Conservation (phyloP, 53 echinoderm and acorn worm genomes). For the Echinarachnius parma region DNA sequence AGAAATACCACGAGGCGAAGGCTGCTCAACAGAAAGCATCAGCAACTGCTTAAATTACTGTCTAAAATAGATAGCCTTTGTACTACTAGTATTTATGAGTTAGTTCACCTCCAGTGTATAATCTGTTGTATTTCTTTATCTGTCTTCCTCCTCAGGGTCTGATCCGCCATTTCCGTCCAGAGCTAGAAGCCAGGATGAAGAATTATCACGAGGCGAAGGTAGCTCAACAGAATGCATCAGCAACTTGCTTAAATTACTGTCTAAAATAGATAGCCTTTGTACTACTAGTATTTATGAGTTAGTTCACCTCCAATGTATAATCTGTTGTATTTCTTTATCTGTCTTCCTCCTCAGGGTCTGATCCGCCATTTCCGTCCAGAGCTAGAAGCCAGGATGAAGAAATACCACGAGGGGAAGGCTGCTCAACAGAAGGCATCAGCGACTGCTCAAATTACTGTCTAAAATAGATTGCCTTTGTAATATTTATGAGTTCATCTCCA, state of each 20-base stretch:
- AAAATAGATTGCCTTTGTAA: too few relatives aligned
- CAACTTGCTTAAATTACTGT: too few relatives aligned
- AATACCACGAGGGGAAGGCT: conserved; percentile 75
- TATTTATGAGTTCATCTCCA: too few relatives aligned
- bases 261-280: too few relatives aligned
- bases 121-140: neutral
- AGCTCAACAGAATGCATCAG: conserved; percentile 52
- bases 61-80: too few relatives aligned
- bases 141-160: conserved; percentile 64
- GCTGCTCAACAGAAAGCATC: conserved; percentile 58
- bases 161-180: conserved; percentile 93
- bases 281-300: too few relatives aligned
- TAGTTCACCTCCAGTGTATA: too few relatives aligned
- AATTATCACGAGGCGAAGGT: conserved; percentile 74
- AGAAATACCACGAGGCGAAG: conserved; percentile 76
- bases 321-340: conserved; percentile 6
- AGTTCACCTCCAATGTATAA: too few relatives aligned
- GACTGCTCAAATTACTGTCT: conserved; percentile 46
- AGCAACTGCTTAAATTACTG: conserved; percentile 50
- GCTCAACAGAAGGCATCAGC: conserved; percentile 58
- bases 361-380: conserved; percentile 96
- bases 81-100: too few relatives aligned
- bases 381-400: conserved; percentile 84
- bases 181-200: conserved; percentile 86
- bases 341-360: conserved; percentile 62